Conservation (phyloP, 2,113 vertebrate species). For the Aleadryas rufinucha region DNA sequence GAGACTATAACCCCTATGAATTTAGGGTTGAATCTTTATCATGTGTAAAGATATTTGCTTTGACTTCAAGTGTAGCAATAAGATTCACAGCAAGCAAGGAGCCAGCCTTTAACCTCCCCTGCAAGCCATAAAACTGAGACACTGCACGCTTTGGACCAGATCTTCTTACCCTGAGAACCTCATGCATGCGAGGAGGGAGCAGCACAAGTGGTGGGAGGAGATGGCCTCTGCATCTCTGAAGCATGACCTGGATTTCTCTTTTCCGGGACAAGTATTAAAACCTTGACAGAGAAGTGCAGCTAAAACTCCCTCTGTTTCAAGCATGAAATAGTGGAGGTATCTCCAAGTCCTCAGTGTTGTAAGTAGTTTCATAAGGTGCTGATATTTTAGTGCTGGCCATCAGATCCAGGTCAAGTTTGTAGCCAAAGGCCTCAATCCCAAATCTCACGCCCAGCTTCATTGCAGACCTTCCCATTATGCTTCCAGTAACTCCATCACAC, state of each 20-base stretch:
- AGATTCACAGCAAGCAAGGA: neutral
- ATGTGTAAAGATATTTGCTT: neutral
- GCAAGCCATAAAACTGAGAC: neutral
- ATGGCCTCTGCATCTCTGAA: neutral
- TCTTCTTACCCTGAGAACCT: neutral
- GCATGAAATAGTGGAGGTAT: neutral
- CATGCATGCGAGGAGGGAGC: accelerated
- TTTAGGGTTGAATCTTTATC: neutral
- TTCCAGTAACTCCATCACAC: neutral
- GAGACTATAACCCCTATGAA: neutral
- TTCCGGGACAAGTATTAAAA: neutral
- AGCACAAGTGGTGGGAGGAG: neutral
- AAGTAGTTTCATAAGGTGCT: neutral
- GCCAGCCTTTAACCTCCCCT: neutral
- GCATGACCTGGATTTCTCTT: neutral
- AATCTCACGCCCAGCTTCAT: neutral
- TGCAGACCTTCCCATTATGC: neutral
- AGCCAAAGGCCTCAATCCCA: neutral
- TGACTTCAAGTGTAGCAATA: neutral
- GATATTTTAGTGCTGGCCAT: neutral
- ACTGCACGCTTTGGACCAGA: neutral
- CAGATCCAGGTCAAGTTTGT: neutral
- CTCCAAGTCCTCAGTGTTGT: neutral
- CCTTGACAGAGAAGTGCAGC: neutral
- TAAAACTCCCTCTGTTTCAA: neutral